Base-by-base conservation (phyloP, 2,797 vertebrate species). In the Mionectes olivaceus region DNA sequence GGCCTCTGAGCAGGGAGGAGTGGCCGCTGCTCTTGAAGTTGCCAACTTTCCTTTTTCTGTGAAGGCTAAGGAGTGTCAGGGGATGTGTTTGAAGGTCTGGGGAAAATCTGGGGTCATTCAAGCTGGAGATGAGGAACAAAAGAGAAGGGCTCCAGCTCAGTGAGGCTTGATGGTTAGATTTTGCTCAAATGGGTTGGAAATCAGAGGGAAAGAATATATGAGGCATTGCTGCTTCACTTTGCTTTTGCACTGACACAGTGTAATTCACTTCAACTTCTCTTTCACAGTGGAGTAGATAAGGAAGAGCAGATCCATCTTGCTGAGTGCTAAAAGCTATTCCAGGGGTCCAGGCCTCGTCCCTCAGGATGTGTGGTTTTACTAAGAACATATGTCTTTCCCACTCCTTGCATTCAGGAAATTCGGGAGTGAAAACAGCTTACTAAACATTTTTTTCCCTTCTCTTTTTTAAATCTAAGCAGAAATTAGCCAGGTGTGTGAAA, bases 1-100 rank as follows among this genome's bases (percentile, higher is more conserved):
- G 27, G 68, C 81, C 93, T 83, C 87, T 14, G 74, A 65, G 81
- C 43, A 1, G 23, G 52, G 75, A 92, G 91, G 49, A 91, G 85
- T 21, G 89, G 80, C 83, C 25, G 5, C 30, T 44, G 94, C 67
- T 95, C 94, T 93, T 92, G 94, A 61, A 88, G 95, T 64, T 93
- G 69, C 73, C 94, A 37, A 70, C 79, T 93, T 67, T 70, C 79
- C 57, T 44, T 87, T 61, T 53, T 50, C 83, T 79, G 41, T 24
- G 12, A 30, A 11, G 78, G 39, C 37, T 57, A 18, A 55, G 83
- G 44, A 93, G 70, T 43, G 89, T 16, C 53, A 49, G 71, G 53
- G 73, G 44, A 68, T 46, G 52, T 39, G 74, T 87, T 70, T 94
- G 93, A 94, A 93, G 87, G 63, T 73, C 55, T 83, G 63, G 52